Evolutionary conservation across 1,140 invertebrate species (phyloP).

Genomic region (Hypothenemus hampei): DNA sequence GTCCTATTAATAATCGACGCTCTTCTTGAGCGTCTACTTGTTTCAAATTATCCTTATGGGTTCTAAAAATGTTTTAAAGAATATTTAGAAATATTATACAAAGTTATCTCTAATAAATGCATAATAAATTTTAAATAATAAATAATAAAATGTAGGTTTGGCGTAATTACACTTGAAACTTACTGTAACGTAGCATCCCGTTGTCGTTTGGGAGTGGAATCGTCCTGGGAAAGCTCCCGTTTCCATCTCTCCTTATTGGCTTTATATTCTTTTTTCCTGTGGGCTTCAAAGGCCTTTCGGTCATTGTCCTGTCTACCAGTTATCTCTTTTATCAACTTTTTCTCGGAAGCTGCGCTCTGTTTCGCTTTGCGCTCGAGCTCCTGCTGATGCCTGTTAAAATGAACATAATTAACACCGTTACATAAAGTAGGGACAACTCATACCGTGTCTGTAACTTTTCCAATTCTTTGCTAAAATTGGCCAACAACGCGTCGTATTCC

Average conservation of each 20-base stretch:
- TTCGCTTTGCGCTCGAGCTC: conserved; percentile 86
- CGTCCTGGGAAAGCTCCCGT: conserved; percentile 85
- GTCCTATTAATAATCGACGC: conserved; percentile 75
- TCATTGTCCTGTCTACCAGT: conserved; percentile 84
- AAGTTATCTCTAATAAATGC: not conserved
- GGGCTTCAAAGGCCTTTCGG: conserved; percentile 76
- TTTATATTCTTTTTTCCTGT: conserved; percentile 98
- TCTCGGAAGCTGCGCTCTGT: conserved; percentile 83
- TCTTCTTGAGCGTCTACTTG: conserved; percentile 89
- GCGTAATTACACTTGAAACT: conserved; percentile 37
- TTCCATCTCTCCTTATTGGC: conserved; percentile 96
- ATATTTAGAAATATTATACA: conserved; percentile 1
- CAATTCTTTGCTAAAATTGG: conserved; percentile 87
- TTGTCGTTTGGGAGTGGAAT: conserved; percentile 87
- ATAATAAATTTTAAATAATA: too few relatives aligned
- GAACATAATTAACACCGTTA: not conserved
- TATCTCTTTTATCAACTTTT: conserved; percentile 92
- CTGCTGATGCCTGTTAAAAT: conserved; percentile 67
- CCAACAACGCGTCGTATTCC: conserved; percentile 90
- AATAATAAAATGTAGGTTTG: too few relatives aligned
- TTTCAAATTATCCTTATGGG: conserved; percentile 89
- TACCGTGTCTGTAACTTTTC: conserved; percentile 74
- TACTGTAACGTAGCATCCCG: conserved; percentile 83
- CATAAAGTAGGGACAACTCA: not conserved
- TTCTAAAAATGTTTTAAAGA: conserved; percentile 47